These are phyloP conservation scores for Steromphala cineraria DNA, from an alignment of 2,888 invertebrate genomes.

Conservation along the genomic window DNA sequence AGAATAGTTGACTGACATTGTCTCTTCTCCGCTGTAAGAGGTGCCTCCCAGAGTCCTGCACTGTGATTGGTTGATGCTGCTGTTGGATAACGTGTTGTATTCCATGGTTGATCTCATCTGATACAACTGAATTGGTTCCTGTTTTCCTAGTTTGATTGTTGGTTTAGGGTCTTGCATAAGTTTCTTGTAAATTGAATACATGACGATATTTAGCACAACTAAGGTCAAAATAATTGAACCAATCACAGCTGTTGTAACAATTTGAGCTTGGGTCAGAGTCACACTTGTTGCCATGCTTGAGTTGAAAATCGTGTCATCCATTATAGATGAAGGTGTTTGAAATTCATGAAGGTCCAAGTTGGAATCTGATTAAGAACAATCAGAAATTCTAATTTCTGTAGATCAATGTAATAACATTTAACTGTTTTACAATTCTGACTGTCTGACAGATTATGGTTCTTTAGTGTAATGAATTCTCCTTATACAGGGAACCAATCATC, in stretches of 20 bases:
- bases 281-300: background rate
- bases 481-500: too few relatives aligned
- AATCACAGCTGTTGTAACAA: constrained; percentile 21
- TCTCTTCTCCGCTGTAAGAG: background rate
- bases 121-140: constrained; percentile 24
- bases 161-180: background rate
- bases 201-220: constrained; percentile 23
- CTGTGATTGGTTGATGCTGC: background rate
- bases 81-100: background rate
- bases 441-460: too few relatives aligned
- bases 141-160: background rate
- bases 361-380: too few relatives aligned
- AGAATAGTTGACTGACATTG: background rate
- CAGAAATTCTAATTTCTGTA: too few relatives aligned
- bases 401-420: too few relatives aligned
- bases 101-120: constrained; percentile 18
- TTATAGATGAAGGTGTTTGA: background rate
- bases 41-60: background rate
- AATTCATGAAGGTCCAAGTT: too few relatives aligned
- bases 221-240: constrained; percentile 16
- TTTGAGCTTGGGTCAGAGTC: constrained; percentile 23
- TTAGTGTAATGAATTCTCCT: too few relatives aligned
- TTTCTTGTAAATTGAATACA: constrained; percentile 23
- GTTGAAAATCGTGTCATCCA: background rate
- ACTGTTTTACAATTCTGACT: too few relatives aligned